Evolutionary conservation across 2,797 vertebrate genomes (phyloP).

Genomic region (Sternarchorhynchus goeldii): DNA sequence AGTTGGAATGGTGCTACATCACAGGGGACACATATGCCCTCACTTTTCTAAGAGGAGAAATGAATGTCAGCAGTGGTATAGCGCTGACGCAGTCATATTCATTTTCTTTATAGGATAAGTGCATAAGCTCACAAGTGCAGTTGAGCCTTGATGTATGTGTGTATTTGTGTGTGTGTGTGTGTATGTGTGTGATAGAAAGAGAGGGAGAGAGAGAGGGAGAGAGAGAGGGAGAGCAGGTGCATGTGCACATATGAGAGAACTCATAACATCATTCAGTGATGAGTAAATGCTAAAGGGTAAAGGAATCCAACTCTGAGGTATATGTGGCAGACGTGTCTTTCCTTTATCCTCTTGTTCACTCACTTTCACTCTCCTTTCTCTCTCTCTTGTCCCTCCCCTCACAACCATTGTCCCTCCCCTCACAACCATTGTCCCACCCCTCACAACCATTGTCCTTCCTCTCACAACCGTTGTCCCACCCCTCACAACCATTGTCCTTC

Average conservation of each 20-base stretch:
- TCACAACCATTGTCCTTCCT: slow-evolving; percentile 35
- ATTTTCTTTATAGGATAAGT: background rate
- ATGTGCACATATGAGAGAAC: background rate
- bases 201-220: background rate
- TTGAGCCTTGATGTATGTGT: no score
- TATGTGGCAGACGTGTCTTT: background rate
- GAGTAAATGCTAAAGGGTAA: background rate
- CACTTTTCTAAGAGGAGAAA: background rate
- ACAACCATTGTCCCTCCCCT: slow-evolving; percentile 37
- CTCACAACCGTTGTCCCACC: slow-evolving; percentile 19
- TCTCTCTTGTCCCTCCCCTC: slow-evolving; percentile 45
- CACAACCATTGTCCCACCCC: slow-evolving; percentile 15
- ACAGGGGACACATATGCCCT: background rate
- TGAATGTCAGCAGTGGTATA: background rate
- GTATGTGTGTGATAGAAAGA: background rate
- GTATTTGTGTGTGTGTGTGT: background rate
- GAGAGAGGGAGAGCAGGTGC: background rate
- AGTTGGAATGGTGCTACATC: no score
- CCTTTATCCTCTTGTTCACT: slow-evolving; percentile 31
- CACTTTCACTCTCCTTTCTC: slow-evolving; percentile 21
- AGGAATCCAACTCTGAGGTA: background rate
- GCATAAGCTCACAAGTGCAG: background rate
- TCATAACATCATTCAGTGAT: slow-evolving; percentile 1
- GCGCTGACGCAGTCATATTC: background rate
- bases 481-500: slow-evolving; percentile 7